Conservation (phyloP, 2,797 vertebrate species). For the Spatula clypeata region DNA sequence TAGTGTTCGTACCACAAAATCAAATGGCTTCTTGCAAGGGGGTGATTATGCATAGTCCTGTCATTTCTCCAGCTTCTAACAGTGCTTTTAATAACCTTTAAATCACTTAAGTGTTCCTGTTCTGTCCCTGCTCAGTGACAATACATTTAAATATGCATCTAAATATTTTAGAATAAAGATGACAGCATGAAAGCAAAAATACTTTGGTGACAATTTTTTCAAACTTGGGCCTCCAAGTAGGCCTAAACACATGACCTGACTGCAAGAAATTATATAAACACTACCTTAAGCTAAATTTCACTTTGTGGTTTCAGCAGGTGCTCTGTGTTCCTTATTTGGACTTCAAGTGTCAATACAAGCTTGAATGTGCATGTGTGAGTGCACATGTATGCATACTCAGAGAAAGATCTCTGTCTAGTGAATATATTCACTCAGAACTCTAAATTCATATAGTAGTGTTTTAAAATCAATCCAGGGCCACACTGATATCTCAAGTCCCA, state of each 20-base stretch:
- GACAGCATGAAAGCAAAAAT: slow-evolving; percentile 6
- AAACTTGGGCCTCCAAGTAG: neutral
- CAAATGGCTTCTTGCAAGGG: slow-evolving; percentile 43
- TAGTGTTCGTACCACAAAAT: slow-evolving; percentile 54
- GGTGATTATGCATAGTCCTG: slow-evolving; percentile 44
- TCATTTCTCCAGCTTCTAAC: slow-evolving; percentile 27
- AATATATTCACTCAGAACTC: neutral
- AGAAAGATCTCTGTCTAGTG: neutral
- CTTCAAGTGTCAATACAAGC: neutral
- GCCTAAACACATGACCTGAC: neutral
- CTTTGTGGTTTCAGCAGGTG: neutral
- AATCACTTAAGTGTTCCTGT: neutral
- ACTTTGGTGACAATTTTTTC: neutral
- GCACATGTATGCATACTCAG: neutral
- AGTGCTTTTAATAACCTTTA: slow-evolving; percentile 13
- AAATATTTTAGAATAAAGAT: slow-evolving; percentile 4
- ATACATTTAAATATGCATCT: neutral
- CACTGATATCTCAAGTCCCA: neutral
- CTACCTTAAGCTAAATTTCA: neutral
- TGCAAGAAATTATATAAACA: neutral
- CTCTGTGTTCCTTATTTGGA: neutral
- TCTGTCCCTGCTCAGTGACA: neutral
- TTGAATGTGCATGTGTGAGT: neutral
- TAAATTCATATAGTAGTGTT: neutral
- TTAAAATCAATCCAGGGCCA: neutral